Evolutionary conservation across 1,140 invertebrate genomes (phyloP).

Genomic region (Acarapis woodi): DNA sequence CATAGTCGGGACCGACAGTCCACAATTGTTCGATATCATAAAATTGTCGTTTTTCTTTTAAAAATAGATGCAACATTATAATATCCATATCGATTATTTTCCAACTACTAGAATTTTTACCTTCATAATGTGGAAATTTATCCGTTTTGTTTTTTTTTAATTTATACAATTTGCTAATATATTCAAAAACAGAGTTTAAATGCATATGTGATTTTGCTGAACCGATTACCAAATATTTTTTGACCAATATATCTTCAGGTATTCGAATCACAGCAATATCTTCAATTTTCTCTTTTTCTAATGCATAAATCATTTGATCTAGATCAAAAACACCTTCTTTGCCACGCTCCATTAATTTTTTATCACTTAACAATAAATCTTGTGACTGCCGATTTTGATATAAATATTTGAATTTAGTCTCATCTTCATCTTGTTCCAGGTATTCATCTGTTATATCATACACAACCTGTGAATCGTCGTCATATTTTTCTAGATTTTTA

Average conservation of each 20-base stretch:
- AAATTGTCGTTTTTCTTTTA: slow-evolving; percentile 27
- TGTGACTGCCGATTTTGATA: not conserved
- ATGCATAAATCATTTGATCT: slow-evolving; percentile 43
- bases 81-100: slow-evolving; percentile 61
- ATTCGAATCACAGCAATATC: slow-evolving; percentile 51
- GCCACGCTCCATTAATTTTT: slow-evolving; percentile 23
- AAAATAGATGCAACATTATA: slow-evolving; percentile 67
- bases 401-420: not conserved
- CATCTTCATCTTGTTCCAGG: not conserved
- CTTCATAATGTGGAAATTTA: slow-evolving; percentile 39
- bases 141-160: slow-evolving; percentile 25
- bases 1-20: slow-evolving; percentile 49
- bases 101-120: slow-evolving; percentile 42
- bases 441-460: not conserved
- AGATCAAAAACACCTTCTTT: slow-evolving; percentile 49
- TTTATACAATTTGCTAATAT: slow-evolving; percentile 33
- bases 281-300: slow-evolving; percentile 39
- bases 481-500: too few relatives aligned
- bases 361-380: not conserved
- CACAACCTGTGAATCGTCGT: too few relatives aligned
- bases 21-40: slow-evolving; percentile 75
- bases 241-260: slow-evolving; percentile 40
- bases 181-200: slow-evolving; percentile 36
- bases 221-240: slow-evolving; percentile 46
- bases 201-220: slow-evolving; percentile 40